phyloP scores from a whole-genome alignment of 1,140 invertebrate species.

The Nebria ingens region DNA sequence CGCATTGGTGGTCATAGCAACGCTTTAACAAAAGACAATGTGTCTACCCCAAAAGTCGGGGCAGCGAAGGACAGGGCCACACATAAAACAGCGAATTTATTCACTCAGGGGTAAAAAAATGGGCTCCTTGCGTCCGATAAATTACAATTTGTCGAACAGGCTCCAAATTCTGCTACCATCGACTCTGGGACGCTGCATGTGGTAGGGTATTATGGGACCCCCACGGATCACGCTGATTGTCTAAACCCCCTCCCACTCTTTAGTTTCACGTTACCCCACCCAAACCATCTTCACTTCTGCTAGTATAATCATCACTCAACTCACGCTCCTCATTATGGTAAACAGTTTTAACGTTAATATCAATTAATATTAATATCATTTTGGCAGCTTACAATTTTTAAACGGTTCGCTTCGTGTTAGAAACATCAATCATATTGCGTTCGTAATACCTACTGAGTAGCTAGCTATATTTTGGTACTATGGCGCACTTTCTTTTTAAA shows the following conservation, averaged over 20 bases:
- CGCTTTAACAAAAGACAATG: not conserved
- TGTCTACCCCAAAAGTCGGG: not conserved
- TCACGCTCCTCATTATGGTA: not conserved
- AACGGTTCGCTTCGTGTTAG: not conserved
- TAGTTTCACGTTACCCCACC: not conserved
- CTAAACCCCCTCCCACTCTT: not conserved
- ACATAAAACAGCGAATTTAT: slow-evolving; percentile 4
- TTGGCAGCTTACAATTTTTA: not conserved
- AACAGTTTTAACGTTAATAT: slow-evolving; percentile 7
- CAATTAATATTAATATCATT: slow-evolving; percentile 10
- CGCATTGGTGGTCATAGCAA: not conserved
- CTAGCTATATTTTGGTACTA: too few relatives aligned
- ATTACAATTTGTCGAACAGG: slow-evolving; percentile 6
- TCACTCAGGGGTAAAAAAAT: not conserved
- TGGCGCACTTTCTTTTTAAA: too few relatives aligned
- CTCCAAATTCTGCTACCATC: slow-evolving; percentile 9
- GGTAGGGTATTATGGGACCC: slow-evolving; percentile 3
- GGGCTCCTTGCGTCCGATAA: not conserved
- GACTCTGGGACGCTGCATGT: not conserved
- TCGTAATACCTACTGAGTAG: too few relatives aligned
- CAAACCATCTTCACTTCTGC: too few relatives aligned
- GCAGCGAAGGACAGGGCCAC: not conserved
- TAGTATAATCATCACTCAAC: too few relatives aligned
- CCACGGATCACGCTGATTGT: not conserved
- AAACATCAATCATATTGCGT: not conserved